Conservation (phyloP, 2,797 vertebrate species). For the Okamejei kenojei region DNA sequence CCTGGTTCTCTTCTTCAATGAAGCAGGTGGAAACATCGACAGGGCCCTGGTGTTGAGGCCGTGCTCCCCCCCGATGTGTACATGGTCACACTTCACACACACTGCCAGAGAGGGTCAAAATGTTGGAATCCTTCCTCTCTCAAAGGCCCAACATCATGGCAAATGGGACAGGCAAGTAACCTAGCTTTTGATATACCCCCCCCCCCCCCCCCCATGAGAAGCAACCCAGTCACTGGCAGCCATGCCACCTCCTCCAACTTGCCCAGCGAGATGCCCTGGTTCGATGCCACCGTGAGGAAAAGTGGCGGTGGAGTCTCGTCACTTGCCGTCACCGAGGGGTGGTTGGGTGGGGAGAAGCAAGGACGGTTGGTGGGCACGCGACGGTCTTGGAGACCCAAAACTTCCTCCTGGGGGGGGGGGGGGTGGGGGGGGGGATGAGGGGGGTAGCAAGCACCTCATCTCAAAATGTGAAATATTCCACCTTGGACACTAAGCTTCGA, state of each 20-base stretch:
- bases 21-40: neutral
- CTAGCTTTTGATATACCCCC: neutral
- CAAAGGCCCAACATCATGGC: no score
- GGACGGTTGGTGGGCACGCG: constrained; percentile 37
- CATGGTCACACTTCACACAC: neutral
- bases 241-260: neutral
- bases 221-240: neutral
- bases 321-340: constrained; percentile 7
- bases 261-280: neutral
- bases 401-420: neutral
- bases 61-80: no score
- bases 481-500: neutral
- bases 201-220: neutral
- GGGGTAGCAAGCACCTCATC: neutral
- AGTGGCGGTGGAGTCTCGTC: constrained; percentile 1
- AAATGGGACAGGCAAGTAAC: neutral
- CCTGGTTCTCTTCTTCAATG: neutral
- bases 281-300: no score
- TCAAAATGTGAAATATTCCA: neutral
- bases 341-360: constrained; percentile 31
- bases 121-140: neutral
- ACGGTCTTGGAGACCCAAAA: neutral
- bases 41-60: no score
- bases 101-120: constrained; percentile 2
- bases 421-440: no score